phyloP scores from a whole-genome alignment of 2,113 vertebrate species.

The Poeciliopsis turrubarensis region DNA sequence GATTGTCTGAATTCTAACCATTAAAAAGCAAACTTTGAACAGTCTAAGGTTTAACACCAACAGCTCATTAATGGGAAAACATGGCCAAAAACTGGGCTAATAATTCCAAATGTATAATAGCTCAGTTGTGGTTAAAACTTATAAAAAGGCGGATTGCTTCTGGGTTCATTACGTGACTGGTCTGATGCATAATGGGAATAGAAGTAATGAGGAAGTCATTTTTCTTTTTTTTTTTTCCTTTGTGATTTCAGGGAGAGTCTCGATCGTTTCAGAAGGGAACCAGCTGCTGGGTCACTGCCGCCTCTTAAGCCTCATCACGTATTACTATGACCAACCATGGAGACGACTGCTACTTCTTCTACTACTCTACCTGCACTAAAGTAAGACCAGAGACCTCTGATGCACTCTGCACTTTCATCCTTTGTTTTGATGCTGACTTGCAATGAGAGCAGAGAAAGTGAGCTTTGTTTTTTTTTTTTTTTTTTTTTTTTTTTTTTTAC shows the following conservation, averaged over 20 bases:
- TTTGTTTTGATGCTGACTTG: background rate
- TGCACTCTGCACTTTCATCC: background rate
- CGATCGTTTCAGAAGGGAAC: conserved; percentile 57
- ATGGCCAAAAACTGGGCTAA: no score
- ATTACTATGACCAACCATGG: conserved; percentile 88
- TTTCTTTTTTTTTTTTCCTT: background rate
- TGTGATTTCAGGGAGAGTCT: conserved; percentile 46
- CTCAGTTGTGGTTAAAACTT: no score
- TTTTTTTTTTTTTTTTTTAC: no score
- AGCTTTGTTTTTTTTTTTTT: background rate
- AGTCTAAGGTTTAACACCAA: no score
- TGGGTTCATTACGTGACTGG: no score
- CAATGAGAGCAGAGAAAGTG: background rate
- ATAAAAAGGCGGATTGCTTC: no score
- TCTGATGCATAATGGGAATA: no score
- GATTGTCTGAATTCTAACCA: no score
- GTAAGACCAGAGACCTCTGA: conserved; percentile 56
- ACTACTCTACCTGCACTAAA: conserved; percentile 95
- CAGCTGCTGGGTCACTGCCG: conserved; percentile 36
- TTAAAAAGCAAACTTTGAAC: no score
- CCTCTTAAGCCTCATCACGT: conserved; percentile 11
- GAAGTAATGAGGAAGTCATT: no score
- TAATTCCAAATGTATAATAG: no score
- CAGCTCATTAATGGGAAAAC: no score
- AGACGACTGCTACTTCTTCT: conserved; percentile 98